A percentile compares a stretch with the other conserved stretches of the same genome.
These are phyloP conservation scores for Sycophaga agraensis DNA, from an alignment of 1,140 invertebrate genomes.

Conservation along the genomic window DNA sequence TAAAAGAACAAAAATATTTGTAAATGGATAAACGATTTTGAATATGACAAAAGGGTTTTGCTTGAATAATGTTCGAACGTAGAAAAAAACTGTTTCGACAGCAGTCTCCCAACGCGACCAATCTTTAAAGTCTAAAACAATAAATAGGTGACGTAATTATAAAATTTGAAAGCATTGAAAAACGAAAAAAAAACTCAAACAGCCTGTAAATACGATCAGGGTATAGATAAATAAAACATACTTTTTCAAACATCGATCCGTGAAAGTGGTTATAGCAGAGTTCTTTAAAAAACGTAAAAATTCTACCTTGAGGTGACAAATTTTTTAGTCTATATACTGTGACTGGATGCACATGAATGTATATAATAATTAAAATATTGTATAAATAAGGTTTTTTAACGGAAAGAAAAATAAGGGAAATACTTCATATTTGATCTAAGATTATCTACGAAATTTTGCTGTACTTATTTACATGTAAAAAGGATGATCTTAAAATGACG, in stretches of 20 bases:
- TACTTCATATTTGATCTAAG: slow-evolving; percentile 9
- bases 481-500: neutral
- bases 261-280: slow-evolving; percentile 13
- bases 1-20: neutral
- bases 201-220: slow-evolving; percentile 28
- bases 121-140: slow-evolving; percentile 11
- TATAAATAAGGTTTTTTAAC: slow-evolving; percentile 53
- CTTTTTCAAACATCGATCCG: slow-evolving; percentile 16
- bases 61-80: slow-evolving; percentile 6
- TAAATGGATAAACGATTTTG: slow-evolving; percentile 8
- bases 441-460: slow-evolving; percentile 21
- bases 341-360: slow-evolving; percentile 37
- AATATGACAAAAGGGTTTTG: neutral
- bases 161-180: neutral
- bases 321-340: slow-evolving; percentile 15
- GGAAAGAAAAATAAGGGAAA: slow-evolving; percentile 10
- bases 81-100: slow-evolving; percentile 1
- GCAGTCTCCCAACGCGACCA: slow-evolving; percentile 22
- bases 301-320: neutral
- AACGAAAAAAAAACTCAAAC: neutral
- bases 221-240: slow-evolving; percentile 9
- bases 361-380: slow-evolving; percentile 57
- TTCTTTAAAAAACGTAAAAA: slow-evolving; percentile 10
- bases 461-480: slow-evolving; percentile 21
- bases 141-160: slow-evolving; percentile 1